Evolutionary conservation across 1,140 invertebrate species (phyloP).

Genomic region (Epicauta chinensis): DNA sequence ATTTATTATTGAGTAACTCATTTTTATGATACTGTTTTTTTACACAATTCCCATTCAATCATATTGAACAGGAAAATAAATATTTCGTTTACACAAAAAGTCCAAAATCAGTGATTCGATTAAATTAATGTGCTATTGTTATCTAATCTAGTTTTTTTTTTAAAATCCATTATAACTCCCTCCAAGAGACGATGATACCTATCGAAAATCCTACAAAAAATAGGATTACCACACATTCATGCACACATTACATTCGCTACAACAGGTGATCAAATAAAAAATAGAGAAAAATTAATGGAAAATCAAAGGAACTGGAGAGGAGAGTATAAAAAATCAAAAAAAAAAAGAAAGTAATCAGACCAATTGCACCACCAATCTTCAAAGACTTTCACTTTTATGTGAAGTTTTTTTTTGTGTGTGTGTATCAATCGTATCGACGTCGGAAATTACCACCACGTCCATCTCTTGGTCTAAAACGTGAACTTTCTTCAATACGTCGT

Average conservation of each 20-base stretch:
- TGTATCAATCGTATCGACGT: conserved; percentile 11
- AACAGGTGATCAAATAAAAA: neutral
- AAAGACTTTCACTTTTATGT: no score
- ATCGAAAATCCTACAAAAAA: conserved; percentile 26
- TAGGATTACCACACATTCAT: conserved; percentile 16
- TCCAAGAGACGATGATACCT: neutral
- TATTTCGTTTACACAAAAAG: no score
- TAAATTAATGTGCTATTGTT: no score
- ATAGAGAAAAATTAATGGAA: neutral
- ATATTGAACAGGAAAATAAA: no score
- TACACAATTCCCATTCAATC: neutral
- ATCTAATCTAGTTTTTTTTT: no score
- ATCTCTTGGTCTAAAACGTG: conserved; percentile 41
- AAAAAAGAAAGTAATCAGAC: no score
- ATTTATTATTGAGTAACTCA: conserved; percentile 1
- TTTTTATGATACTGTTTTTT: neutral
- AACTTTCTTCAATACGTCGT: conserved; percentile 63
- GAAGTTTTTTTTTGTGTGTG: no score
- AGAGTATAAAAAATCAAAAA: no score
- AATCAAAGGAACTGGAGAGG: no score
- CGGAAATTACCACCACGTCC: conserved; percentile 23
- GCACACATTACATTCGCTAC: conserved; percentile 1
- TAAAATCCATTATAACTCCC: no score
- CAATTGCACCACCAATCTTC: no score
- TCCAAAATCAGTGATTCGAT: no score